Evolutionary conservation across 2,113 vertebrate genomes (phyloP), one percentile per base, ranked within the genome.

Genomic region (Rhinichthys klamathensis): DNA sequence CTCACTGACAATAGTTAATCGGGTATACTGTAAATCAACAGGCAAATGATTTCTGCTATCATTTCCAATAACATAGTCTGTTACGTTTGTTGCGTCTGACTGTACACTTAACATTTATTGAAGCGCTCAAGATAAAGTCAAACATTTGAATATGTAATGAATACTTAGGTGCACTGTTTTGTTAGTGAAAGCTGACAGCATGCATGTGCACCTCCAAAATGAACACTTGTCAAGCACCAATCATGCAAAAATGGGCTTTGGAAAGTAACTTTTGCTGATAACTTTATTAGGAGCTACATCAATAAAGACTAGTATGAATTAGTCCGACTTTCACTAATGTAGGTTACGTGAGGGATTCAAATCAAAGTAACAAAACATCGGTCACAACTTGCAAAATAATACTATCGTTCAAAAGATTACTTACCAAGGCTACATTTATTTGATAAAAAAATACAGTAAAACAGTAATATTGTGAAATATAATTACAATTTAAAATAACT

Each of bases 1-100:
- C 78, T 74, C 38, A 23, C 49, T 86, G 70, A 86, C 54, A 89
- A 80, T 13, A 25, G 21, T n/a, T 73, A 46, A 73, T 73, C 41
- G 16, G 44, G 4, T 51, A 8, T 75, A 27, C 7, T 74, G 2
- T 16, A 25, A 46, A 46, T 74, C 41, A 65, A 6, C 32, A 44
- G 54, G 35, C 16, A 38, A 78, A 44, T 23, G 18, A 32, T 56
- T 54, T 56, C 46, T 69, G 21, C 9, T 18, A 30, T 2, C 16
- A 69, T 21, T 69, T 67, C 7, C 30, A 25, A 7, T 12, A 16
- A 30, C 27, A 6, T 54, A 2, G 15, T 7, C 65, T 18, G 15
- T 67, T 67, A 67, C 18, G 1, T 56, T 56, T 21, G 13, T 51
- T 51, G 51, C 21, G 9, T 54, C n/a, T n/a, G n/a, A n/a, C 1